Base-by-base conservation (phyloP, 1,140 invertebrate genomes). In the Pogonomyrmex californicus region DNA sequence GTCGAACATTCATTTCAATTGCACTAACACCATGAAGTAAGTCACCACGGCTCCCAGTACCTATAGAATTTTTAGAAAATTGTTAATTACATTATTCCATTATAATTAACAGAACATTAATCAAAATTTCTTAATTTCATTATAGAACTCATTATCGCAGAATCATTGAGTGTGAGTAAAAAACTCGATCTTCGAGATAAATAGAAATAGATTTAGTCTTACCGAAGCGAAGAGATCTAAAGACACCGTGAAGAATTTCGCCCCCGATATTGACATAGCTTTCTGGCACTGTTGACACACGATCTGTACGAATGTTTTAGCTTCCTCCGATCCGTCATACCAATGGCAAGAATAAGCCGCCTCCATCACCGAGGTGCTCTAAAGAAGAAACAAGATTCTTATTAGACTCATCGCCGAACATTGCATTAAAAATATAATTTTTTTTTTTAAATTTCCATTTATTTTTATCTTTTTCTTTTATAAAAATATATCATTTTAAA, bases 211-310 rank as follows among this genome's bases (percentile, higher is more conserved):
- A 41, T 60, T 36, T n/a, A 58, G 10, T 94, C 96, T 96, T 96
- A 98, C 98, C 93, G 97, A 98, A 92, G 98, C 98, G 91, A 98
- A 98, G 75, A 98, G 95, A 96, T 98, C 98, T 89, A 98, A 93
- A 0, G 98, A 98, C 1, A 98, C 97, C 0, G 97, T 98, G 93
- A 98, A 98, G 93, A 98, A 98, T 92, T 98, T 98, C 0, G 98
- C 97, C 77, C 98, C 98, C 4, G 98, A 98, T 91, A 98, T 98
- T 68, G 97, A 97, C 96, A 98, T 97, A 0, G 98, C 97, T 93
- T 98, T 98, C 94, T 98, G 98, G 94, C 98, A 98, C 92, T 98
- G 98, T 91, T 98, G 98, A 93, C 98, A 98, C n/a, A 98, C 97
- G 90, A 98, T 98, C 94, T 98, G 98, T 1, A 98, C 97, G 93